These are phyloP conservation scores for Petrocephalus zakoni DNA, from an alignment of 2,113 vertebrate genomes.

Conservation along the genomic window DNA sequence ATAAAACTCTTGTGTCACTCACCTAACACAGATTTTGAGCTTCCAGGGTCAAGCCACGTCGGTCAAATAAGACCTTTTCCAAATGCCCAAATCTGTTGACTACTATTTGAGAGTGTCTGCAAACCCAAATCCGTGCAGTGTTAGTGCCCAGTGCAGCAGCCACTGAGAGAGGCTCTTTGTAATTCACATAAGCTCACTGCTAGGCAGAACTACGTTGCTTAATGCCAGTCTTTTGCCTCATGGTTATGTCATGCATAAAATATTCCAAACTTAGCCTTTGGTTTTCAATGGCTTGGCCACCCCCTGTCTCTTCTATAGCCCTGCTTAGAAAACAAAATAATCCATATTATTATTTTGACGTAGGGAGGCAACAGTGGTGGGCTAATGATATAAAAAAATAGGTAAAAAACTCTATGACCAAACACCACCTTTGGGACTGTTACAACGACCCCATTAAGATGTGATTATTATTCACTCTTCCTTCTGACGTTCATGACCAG, in stretches of 20 bases:
- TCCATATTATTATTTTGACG: background rate
- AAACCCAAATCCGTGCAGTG: background rate
- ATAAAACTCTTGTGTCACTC: background rate
- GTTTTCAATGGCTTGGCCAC: background rate
- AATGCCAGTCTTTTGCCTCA: background rate
- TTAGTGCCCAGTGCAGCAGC: background rate
- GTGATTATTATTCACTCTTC: background rate
- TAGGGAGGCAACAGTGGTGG: background rate
- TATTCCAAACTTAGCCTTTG: background rate
- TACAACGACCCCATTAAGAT: background rate
- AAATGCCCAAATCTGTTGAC: background rate
- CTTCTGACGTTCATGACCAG: background rate
- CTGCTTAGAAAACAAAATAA: background rate
- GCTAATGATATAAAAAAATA: background rate
- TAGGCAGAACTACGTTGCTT: background rate
- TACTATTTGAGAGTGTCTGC: background rate
- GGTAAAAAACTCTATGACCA: background rate
- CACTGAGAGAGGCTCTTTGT: background rate
- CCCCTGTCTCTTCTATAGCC: background rate
- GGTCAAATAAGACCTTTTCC: background rate
- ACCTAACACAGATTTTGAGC: background rate
- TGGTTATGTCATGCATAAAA: background rate
- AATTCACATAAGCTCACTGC: background rate
- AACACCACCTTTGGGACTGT: background rate
- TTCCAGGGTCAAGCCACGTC: background rate